Evolutionary conservation across 2,797 vertebrate genomes (phyloP), one percentile per base, ranked within the genome.

Genomic region (Takifugu rubripes): DNA sequence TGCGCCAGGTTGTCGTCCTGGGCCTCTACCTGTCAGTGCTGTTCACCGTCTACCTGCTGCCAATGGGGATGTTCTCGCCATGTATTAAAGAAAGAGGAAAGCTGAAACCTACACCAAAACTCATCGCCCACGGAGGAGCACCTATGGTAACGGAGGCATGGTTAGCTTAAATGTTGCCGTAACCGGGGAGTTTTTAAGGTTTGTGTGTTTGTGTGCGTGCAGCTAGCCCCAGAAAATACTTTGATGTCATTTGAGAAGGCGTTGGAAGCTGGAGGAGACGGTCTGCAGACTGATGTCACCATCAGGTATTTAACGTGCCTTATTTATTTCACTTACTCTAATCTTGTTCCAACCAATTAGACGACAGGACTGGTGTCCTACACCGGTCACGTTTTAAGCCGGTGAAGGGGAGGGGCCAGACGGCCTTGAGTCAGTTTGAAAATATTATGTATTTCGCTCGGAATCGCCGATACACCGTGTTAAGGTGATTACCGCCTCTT

Each of bases 161-260:
- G 36, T 40, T 40, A 2, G 14, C 3, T 49, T 14, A 14, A 25
- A 26, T 49, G 5, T 45, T 14, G 8, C 17, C 27, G 15, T 8
- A 6, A 29, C 5, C 3, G 12, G 4, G 12, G 36, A 29, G 15
- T 11, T 31, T 15, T n/a, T 54, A 17, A 54, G 14, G 21, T n/a
- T 4, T 26, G 53, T 16, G 15, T 25, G 8, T 33, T 33, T 10
- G 8, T 33, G 1, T 9, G 10, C 31, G 8, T 33, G 31, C 36
- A 98, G 96, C 45, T 94, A 9, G 94, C 92, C 0, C 95, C 95
- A 62, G 95, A 97, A 67, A 97, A 98, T 55, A 97, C 95, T 0
- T 77, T 91, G 68, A 93, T 98, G 93, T 90, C 96, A 0, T 97
- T 97, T 89, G 90, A 92, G 86, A 97, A 93, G 77, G 92, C 94